Base-by-base conservation (phyloP, 2,888 invertebrate species). In the Dione juno region DNA sequence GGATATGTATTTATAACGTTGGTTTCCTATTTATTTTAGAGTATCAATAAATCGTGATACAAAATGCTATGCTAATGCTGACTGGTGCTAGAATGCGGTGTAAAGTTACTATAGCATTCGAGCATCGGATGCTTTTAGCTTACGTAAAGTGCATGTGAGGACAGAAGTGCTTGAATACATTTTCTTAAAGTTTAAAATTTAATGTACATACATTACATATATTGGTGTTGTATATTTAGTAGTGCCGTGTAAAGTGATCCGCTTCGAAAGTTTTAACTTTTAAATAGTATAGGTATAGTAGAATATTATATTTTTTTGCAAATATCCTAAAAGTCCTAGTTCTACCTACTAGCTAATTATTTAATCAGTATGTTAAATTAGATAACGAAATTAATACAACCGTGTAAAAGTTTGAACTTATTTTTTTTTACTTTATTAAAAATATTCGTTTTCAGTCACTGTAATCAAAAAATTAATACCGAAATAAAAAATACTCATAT, bases 61-160 rank as follows among this genome's bases (percentile, higher is more conserved):
- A 48, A 69, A 65, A 67, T 53, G 21, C 16, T 16, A 64, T 40
- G 70, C 64, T 70, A 70, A 71, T 70, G 66, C 68, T 50, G 37
- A 53, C 59, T 43, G n/a, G 63, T 50, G 63, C 57, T 69, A 67
- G 66, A 70, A 72, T 69, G 69, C 61, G 40, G 45, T 50, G 66
- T 68, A 48, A 41, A 68, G 70, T 69, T 65, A 70, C 64, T 66
- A 65, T 41, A 43, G 59, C 66, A n/a, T n/a, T n/a, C n/a, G 54
- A 70, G 58, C 71, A 61, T 70, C 67, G 54, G 37, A 69, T 66
- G 72, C 72, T 69, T 71, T 74, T 71, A 72, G 74, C 66, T 68
- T 57, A 70, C 68, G 43, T 64, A 43, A 66, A 54, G 67, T 69
- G 66, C 52, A 67, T 41, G 66, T 66, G 64, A 41, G 61, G 35